Conservation (phyloP, 2,797 vertebrate species). For the Morelia viridis region DNA sequence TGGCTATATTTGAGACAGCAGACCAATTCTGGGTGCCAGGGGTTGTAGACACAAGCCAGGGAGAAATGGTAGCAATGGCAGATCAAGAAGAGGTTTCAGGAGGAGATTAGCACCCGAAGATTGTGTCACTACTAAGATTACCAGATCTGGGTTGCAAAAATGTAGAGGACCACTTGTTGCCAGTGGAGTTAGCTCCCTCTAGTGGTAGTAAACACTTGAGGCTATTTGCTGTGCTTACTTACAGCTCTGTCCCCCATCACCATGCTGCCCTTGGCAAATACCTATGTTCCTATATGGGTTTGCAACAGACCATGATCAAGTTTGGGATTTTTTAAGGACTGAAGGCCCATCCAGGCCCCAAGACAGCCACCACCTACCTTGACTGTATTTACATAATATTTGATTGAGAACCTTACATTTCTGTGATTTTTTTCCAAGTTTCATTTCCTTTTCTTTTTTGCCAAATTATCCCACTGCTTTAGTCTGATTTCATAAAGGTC, state of each 20-base stretch:
- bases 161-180: background rate
- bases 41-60: background rate
- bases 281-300: background rate
- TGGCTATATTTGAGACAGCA: background rate
- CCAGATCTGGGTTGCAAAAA: background rate
- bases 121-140: background rate
- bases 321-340: background rate
- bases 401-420: conserved; percentile 14
- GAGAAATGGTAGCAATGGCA: background rate
- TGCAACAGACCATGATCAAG: background rate
- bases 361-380: background rate
- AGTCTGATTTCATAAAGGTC: conserved; percentile 59
- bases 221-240: background rate
- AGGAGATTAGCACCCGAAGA: background rate
- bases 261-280: background rate
- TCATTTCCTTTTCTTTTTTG: conserved; percentile 33
- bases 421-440: background rate
- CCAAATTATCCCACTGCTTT: conserved; percentile 57
- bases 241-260: background rate
- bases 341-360: background rate
- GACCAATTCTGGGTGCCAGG: background rate
- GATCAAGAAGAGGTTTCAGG: background rate
- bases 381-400: background rate
- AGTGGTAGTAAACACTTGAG: background rate
- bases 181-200: background rate